Base-by-base conservation (phyloP, 2,888 invertebrate species). In the Apamea sordens region DNA sequence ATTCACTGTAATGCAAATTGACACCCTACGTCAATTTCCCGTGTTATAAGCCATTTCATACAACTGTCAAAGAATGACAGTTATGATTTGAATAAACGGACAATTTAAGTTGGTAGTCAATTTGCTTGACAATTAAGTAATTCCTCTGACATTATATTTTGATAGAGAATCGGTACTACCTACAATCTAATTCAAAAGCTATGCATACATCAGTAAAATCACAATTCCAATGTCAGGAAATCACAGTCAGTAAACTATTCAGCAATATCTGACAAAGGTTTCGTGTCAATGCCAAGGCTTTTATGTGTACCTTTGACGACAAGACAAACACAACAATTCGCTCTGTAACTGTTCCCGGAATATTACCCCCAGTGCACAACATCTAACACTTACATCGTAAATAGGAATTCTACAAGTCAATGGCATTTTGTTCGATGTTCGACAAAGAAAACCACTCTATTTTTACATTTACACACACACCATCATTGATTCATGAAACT, bases 401-500 rank as follows among this genome's bases (percentile, higher is more conserved):
- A 73, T 78, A 78, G 28, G 65, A 50, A 65, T 77, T 47, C 36
- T 67, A 61, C 21, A 28, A 83, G 83, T 59, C 61, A 70, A 61
- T 83, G 47, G 44, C 32, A 80, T 72, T 79, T 79, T 71, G 59
- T 70, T 65, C 59, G 47, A 67, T 67, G 71, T 74, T 73, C 56
- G 32, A 72, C 81, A 50, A 69, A 73, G 68, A 56, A 79, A 80
- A 70, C 70, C 67, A 47, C 13, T 77, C 78, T 71, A 83, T 83
- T 84, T 64, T 61, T 65, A 73, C 41, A 67, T 69, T 64, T 24
- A 72, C 73, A 47, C 50, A 69, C 61, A 64, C 50, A 36, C 53
- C 64, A 69, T 80, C 84, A 72, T 65, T 75, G 75, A 85, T 80
- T 76, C 76, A 80, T 76, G 63, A 69, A 76, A 71, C 44, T 70